Conservation (phyloP, 2,113 vertebrate genomes). For the Rhinolophus ferrumequinum region DNA sequence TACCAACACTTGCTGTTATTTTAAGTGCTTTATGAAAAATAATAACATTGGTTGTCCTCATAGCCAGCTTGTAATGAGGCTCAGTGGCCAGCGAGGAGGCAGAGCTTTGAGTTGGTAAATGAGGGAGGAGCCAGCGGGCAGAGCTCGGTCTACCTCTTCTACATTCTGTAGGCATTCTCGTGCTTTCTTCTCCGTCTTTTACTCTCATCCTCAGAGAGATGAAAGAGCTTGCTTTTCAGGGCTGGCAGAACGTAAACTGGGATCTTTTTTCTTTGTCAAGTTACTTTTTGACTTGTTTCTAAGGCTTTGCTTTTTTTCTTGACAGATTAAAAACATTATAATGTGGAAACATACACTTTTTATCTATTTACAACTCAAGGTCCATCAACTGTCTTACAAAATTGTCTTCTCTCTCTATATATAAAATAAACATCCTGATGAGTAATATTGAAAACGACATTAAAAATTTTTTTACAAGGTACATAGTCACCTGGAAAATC, state of each 20-base stretch:
- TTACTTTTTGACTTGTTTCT: constrained; percentile 33
- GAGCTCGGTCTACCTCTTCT: neutral
- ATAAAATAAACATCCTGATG: constrained; percentile 32
- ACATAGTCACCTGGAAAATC: neutral
- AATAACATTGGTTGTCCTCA: neutral
- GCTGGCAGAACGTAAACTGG: neutral
- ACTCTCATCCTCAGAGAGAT: neutral
- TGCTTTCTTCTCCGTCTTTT: neutral
- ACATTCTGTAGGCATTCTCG: neutral
- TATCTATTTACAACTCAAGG: constrained; percentile 34
- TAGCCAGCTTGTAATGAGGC: neutral
- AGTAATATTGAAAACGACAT: constrained; percentile 29
- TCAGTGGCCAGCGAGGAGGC: neutral
- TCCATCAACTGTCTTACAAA: neutral
- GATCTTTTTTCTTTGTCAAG: neutral
- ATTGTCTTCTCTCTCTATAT: neutral
- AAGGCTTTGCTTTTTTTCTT: neutral
- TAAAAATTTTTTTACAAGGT: neutral
- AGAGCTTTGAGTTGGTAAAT: neutral
- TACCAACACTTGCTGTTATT: neutral
- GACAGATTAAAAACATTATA: constrained; percentile 5
- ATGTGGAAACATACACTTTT: neutral
- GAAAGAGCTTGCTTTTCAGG: neutral
- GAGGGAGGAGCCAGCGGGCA: neutral
- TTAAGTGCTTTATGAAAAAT: neutral